Evolutionary conservation across 2,113 vertebrate species (phyloP).

Genomic region (Scomber japonicus): DNA sequence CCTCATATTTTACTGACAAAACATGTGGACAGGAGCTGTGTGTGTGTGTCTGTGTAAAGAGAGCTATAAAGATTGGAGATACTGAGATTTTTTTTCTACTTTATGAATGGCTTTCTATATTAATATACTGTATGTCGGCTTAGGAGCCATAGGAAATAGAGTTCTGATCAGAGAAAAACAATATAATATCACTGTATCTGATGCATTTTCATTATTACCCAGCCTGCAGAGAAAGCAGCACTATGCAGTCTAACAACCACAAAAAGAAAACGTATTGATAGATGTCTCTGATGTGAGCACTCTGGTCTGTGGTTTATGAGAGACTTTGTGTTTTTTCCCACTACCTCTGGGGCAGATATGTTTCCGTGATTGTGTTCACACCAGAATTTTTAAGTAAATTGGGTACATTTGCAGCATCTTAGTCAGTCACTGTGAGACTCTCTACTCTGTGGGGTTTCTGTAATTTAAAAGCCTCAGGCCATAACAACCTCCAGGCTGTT

Average conservation of each 20-base stretch:
- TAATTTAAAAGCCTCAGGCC: neutral
- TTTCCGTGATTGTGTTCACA: neutral
- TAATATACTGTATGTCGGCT: neutral
- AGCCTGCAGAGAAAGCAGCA: too few relatives aligned
- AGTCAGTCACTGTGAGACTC: neutral
- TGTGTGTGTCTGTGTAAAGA: too few relatives aligned
- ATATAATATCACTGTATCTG: neutral
- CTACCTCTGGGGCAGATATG: neutral
- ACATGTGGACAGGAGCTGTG: neutral
- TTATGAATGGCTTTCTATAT: neutral
- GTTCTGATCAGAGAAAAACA: neutral
- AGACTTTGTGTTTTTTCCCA: neutral
- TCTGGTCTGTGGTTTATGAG: neutral
- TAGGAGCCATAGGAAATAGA: neutral
- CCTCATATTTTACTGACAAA: conserved; percentile 6
- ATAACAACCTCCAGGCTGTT: neutral
- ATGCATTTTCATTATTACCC: too few relatives aligned
- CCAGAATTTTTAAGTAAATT: neutral
- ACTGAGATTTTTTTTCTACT: neutral
- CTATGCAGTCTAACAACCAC: too few relatives aligned
- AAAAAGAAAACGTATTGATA: too few relatives aligned
- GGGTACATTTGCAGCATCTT: neutral
- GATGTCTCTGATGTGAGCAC: neutral
- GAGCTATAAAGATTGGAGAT: too few relatives aligned
- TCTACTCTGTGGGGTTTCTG: neutral